Conservation (phyloP, 1,140 invertebrate genomes). For the Polypedilum vanderplanki region DNA sequence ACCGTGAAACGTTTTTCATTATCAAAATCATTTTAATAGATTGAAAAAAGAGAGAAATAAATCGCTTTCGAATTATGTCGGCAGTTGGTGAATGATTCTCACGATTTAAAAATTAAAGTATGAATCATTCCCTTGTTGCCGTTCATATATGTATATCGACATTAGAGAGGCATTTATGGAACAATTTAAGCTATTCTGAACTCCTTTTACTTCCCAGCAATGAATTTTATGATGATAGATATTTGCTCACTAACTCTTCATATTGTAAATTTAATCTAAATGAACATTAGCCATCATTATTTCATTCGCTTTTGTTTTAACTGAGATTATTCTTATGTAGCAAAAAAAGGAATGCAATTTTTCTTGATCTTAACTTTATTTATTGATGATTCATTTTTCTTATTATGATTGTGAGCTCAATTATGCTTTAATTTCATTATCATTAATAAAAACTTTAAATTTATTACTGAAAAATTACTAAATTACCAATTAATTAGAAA, state of each 20-base stretch:
- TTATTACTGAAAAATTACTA: no score
- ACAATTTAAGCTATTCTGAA: not conserved
- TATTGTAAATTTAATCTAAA: not conserved
- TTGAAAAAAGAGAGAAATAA: not conserved
- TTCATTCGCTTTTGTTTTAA: not conserved
- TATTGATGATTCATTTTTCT: no score
- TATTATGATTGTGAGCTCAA: no score
- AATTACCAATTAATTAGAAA: no score
- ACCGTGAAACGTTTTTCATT: not conserved
- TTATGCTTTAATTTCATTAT: no score
- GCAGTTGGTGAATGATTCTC: constrained; percentile 19
- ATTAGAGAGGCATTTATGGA: not conserved
- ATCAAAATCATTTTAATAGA: not conserved
- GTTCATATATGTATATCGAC: not conserved
- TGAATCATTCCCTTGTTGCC: not conserved
- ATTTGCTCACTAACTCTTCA: not conserved
- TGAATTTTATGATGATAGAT: not conserved
- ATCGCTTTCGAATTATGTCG: not conserved
- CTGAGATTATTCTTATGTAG: not conserved
- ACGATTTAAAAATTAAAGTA: constrained; percentile 19
- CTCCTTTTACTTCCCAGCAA: not conserved
- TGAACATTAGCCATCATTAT: not conserved
- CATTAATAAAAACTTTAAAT: no score
- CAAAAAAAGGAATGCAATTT: no score
- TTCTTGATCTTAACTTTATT: no score